Percentiles rank a stretch among this genome's conserved stretches.
Evolutionary conservation across 2,113 vertebrate genomes (phyloP).

Genomic region (Tricholaema leucomelas): DNA sequence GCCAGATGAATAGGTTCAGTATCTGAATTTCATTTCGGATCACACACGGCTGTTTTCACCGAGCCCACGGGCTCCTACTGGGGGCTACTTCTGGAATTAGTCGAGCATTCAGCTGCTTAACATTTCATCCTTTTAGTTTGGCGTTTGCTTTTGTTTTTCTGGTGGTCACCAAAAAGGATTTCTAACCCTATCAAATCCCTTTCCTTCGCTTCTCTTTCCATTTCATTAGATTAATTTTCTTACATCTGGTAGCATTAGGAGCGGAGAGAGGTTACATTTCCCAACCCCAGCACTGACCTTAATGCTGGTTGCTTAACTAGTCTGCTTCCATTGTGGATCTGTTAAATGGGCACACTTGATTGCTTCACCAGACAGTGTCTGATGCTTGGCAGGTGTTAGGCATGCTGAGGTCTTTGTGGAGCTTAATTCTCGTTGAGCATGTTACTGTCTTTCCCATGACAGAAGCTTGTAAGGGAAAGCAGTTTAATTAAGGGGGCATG

Average conservation of each 20-base stretch:
- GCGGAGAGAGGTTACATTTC: background rate
- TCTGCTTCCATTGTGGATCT: background rate
- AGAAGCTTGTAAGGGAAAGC: background rate
- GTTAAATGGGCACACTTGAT: background rate
- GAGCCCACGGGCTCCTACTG: background rate
- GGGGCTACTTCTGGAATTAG: background rate
- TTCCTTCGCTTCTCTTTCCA: background rate
- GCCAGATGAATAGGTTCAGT: background rate
- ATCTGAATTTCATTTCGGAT: background rate
- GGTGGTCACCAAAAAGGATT: background rate
- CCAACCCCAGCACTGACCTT: background rate
- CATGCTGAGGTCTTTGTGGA: background rate
- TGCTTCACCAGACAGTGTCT: background rate
- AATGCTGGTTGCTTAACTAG: background rate
- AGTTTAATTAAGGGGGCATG: background rate
- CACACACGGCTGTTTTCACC: background rate
- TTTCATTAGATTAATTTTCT: background rate
- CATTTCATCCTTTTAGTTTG: background rate
- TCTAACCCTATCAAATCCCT: background rate
- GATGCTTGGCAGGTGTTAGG: background rate
- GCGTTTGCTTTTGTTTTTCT: constrained; percentile 11
- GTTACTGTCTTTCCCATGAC: background rate
- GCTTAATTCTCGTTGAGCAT: background rate
- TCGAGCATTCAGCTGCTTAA: background rate
- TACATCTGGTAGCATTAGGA: background rate